Percentiles rank a stretch among this genome's conserved stretches.
phyloP scores from a whole-genome alignment of 2,113 vertebrate species.

The Corydoras maculifer region DNA sequence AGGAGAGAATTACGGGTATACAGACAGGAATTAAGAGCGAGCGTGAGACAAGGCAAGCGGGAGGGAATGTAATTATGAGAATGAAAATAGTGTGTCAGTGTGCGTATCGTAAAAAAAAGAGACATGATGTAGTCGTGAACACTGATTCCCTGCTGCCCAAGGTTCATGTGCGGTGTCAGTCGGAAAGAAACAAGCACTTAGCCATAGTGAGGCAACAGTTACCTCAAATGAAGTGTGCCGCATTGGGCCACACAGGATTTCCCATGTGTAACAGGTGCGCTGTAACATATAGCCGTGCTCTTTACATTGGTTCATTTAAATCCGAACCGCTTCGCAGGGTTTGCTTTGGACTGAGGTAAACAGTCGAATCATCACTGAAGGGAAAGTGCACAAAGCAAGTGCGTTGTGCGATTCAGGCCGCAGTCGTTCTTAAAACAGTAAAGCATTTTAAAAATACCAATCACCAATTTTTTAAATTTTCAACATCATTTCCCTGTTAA shows the following conservation, averaged over 20 bases:
- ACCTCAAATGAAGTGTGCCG: slow-evolving; percentile 40
- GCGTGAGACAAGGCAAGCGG: slow-evolving; percentile 28
- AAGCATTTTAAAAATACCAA: no score
- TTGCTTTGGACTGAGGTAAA: no score
- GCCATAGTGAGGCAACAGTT: slow-evolving; percentile 44
- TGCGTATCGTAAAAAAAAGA: slow-evolving; percentile 34
- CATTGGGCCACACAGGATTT: slow-evolving; percentile 13
- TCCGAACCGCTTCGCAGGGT: no score
- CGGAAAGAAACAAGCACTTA: slow-evolving; percentile 50
- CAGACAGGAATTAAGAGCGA: slow-evolving; percentile 29
- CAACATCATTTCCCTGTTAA: no score
- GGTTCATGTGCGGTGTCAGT: slow-evolving; percentile 57
- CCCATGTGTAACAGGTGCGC: slow-evolving; percentile 18
- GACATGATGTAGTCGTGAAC: slow-evolving; percentile 61
- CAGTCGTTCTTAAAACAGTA: no score
- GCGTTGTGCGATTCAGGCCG: no score
- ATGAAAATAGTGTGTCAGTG: slow-evolving; percentile 4
- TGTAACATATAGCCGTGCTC: no score
- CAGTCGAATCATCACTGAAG: no score
- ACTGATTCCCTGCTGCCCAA: slow-evolving; percentile 57
- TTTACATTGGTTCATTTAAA: no score
- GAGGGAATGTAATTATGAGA: slow-evolving; percentile 37
- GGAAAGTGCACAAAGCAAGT: no score
- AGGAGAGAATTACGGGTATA: slow-evolving; percentile 21
- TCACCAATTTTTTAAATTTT: no score